Conservation (phyloP, 2,888 invertebrate genomes). For the Aphrophora alni region DNA sequence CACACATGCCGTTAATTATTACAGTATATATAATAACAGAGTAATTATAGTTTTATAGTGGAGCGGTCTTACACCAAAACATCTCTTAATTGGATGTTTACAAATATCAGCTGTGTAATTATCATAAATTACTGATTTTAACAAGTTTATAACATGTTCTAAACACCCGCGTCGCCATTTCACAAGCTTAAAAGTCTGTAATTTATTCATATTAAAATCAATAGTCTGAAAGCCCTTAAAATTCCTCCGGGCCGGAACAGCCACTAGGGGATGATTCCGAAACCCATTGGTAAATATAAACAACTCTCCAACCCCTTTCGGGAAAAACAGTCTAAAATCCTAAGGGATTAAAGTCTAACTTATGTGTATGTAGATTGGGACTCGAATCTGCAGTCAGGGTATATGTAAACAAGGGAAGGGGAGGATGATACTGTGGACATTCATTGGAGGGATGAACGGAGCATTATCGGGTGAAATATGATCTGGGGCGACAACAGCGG, state of each 20-base stretch:
- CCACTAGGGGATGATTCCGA: background rate
- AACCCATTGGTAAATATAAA: background rate
- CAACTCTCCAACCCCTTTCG: background rate
- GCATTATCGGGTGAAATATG: constrained; percentile 32
- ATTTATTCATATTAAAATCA: background rate
- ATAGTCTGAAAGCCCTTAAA: background rate
- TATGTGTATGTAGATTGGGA: constrained; percentile 39
- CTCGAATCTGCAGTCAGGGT: constrained; percentile 24
- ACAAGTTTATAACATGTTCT: background rate
- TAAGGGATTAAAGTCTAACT: constrained; percentile 31
- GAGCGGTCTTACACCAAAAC: too few species aligned
- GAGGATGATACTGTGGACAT: constrained; percentile 22
- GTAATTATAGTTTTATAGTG: too few species aligned
- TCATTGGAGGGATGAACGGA: constrained; percentile 36
- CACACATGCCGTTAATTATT: too few species aligned
- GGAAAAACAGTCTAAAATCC: constrained; percentile 26
- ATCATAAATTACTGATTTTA: too few species aligned
- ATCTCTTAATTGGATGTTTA: too few species aligned
- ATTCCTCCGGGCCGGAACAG: background rate
- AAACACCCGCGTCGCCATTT: background rate
- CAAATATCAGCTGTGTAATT: too few species aligned
- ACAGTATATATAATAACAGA: too few species aligned
- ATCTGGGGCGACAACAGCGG: constrained; percentile 32
- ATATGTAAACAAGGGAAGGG: background rate
- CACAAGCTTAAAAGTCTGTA: background rate